These are phyloP conservation scores for Lagria hirta DNA, from an alignment of 2,888 invertebrate species.

Conservation along the genomic window DNA sequence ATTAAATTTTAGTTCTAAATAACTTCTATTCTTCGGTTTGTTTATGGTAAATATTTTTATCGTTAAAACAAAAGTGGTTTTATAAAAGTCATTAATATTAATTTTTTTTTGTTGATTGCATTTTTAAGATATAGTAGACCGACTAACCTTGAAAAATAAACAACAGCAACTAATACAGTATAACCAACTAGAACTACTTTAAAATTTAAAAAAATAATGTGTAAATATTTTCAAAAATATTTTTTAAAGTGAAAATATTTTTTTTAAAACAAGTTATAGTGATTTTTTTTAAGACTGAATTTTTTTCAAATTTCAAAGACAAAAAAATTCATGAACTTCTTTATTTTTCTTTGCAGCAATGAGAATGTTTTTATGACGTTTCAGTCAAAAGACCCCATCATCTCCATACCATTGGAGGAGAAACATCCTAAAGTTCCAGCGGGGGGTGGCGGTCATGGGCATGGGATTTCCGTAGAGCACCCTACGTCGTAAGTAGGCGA, in stretches of 20 bases:
- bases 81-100: too few relatives aligned
- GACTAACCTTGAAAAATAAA: too few relatives aligned
- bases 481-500: slow-evolving; percentile 65
- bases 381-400: slow-evolving; percentile 58
- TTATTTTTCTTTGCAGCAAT: slow-evolving; percentile 34
- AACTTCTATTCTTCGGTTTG: too few relatives aligned
- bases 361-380: slow-evolving; percentile 51
- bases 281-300: slow-evolving; percentile 1
- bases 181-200: too few relatives aligned
- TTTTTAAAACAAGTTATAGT: background rate
- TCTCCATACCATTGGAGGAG: slow-evolving; percentile 51
- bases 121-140: too few relatives aligned
- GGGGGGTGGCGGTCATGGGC: slow-evolving; percentile 40
- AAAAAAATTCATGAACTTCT: too few relatives aligned
- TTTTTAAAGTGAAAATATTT: background rate
- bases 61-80: too few relatives aligned
- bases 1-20: too few relatives aligned
- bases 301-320: slow-evolving; percentile 14
- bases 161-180: too few relatives aligned
- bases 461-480: slow-evolving; percentile 59
- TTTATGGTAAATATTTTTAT: too few relatives aligned
- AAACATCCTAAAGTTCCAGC: slow-evolving; percentile 43
- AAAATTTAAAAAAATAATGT: too few relatives aligned
- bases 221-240: background rate
- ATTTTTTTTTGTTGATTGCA: too few relatives aligned